A percentile compares a stretch with the other conserved stretches of the same genome.
These are phyloP conservation scores for Bombylius discolor DNA, from an alignment of 2,888 invertebrate species.

Conservation along the genomic window DNA sequence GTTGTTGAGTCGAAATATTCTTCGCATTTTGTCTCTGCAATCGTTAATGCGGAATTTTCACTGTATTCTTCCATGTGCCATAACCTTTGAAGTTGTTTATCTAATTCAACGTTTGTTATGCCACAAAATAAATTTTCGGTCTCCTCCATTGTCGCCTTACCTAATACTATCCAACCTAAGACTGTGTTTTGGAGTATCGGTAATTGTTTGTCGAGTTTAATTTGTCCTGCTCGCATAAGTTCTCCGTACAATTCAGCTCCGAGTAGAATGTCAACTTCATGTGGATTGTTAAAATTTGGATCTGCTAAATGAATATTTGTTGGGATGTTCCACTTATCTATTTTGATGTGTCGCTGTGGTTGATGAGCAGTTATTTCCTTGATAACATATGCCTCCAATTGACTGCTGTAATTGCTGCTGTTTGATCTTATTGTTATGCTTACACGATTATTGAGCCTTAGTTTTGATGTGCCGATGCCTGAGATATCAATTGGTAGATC, in stretches of 20 bases:
- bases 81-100: background rate
- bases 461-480: background rate
- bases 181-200: too few species aligned
- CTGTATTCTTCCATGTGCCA: background rate
- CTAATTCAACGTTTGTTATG: background rate
- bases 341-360: background rate
- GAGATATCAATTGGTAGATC: background rate
- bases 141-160: background rate
- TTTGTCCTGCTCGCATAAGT: too few species aligned
- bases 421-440: background rate
- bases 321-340: too few species aligned
- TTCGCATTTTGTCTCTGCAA: background rate
- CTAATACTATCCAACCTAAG: too few species aligned
- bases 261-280: too few species aligned
- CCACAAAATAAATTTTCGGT: background rate
- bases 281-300: too few species aligned
- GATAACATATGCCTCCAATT: background rate
- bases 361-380: background rate
- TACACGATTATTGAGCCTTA: background rate
- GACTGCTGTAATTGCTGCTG: background rate
- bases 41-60: fast-evolving
- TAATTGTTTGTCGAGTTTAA: too few species aligned
- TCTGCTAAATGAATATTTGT: too few species aligned
- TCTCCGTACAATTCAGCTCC: too few species aligned
- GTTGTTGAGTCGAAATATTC: background rate